Evolutionary conservation across 1,140 invertebrate species (phyloP), one percentile per base, ranked within the genome.

Genomic region (Odontomachus brunneus): DNA sequence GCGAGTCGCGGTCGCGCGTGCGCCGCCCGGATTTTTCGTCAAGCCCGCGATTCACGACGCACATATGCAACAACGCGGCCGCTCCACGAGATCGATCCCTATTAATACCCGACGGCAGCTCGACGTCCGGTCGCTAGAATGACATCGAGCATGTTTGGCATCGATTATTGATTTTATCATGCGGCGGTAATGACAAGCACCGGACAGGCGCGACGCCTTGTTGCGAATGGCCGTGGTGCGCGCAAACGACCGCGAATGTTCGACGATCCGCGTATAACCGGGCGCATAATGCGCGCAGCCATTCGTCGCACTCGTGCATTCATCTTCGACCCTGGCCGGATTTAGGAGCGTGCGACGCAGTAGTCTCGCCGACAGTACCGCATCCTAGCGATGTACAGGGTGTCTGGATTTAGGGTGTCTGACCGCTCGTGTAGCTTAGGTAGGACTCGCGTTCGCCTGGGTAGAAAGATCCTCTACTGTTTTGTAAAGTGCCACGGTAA

Each of bases 101-200:
- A 74, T 88, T 88, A 85, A 88, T 88, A 87, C 71, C 62, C 88
- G 66, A 57, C 63, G 19, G 87, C 72, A 84, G 71, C 82, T 81
- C 80, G 86, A 88, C 73, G 66, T 85, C 62, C 83, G 75, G 44
- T 72, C 55, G 84, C 73, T 78, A 76, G 84, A 85, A 80, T 80
- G 66, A 83, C 59, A 73, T 63, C 15, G 62, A 72, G 80, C 71
- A 88, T 69, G 83, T 80, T 80, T 63, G 72, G 72, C 74, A 71
- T 88, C 86, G 86, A 86, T 86, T 86, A 88, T 88, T 81, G 87
- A 87, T 87, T 88, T 87, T 88, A 89, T 88, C 84, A 83, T 86
- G 73, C 69, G 59, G 63, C 55, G 75, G 74, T 89, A 89, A 89
- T 88, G 81, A 89, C 81, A 66, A 89, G 86, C 71, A 69, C 33